A percentile compares a stretch with the other conserved stretches of the same genome.
Evolutionary conservation across 2,888 invertebrate genomes (phyloP).

Genomic region (Galerucella nymphaeae): DNA sequence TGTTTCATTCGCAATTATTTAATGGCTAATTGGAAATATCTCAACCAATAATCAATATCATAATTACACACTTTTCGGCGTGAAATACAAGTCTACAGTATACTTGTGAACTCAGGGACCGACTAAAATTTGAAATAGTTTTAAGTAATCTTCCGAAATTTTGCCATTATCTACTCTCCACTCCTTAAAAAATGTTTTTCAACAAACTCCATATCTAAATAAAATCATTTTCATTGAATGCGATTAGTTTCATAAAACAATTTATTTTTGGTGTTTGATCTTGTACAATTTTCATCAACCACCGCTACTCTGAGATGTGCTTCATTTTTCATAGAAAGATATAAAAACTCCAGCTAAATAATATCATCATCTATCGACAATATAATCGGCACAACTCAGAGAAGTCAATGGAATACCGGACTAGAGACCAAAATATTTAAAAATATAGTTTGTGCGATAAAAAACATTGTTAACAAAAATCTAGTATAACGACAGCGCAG

Average conservation of each 20-base stretch:
- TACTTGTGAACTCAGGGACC: too few relatives aligned
- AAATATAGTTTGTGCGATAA: background rate
- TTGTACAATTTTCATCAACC: constrained; percentile 17
- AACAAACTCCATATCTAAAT: background rate
- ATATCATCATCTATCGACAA: background rate
- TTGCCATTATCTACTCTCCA: too few relatives aligned
- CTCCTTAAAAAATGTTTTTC: background rate
- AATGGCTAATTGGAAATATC: too few relatives aligned
- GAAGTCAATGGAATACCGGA: constrained; percentile 19
- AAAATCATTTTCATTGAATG: background rate
- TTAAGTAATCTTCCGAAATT: too few relatives aligned
- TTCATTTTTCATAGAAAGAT: constrained; percentile 15
- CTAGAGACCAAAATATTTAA: constrained; percentile 19
- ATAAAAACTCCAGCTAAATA: constrained; percentile 17
- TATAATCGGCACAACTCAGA: constrained; percentile 23
- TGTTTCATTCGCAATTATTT: too few relatives aligned
- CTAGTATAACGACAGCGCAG: too few relatives aligned
- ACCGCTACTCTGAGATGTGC: constrained; percentile 24
- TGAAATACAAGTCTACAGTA: too few relatives aligned
- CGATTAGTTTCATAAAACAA: background rate
- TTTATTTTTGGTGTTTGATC: constrained; percentile 22
- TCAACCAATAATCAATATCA: too few relatives aligned
- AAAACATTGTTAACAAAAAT: background rate
- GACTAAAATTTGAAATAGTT: too few relatives aligned
- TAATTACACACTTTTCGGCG: too few relatives aligned